Evolutionary conservation across 2,888 invertebrate genomes (phyloP), one percentile per base, ranked within the genome.

Genomic region (Nipponacmea schrenckii): DNA sequence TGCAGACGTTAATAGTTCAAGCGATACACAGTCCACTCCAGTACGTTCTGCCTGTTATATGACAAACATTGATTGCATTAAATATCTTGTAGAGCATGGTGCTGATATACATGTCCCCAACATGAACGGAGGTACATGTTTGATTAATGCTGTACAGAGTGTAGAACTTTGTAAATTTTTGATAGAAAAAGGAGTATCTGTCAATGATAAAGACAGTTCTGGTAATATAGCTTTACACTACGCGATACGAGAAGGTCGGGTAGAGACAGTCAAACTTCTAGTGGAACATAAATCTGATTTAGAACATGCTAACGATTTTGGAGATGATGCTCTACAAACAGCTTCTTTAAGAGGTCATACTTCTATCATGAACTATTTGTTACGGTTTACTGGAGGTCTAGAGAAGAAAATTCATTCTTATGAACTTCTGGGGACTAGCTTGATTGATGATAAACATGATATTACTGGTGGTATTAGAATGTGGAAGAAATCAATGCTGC

Each of bases 11-110:
- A 94, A 96, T 91, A 94, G 95, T 62, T 92, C 93, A 63, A 95
- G 94, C 0, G 96, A 96, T 90, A 93, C 94, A 39, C 95, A 96
- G 75, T 96, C 95, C 14, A 88, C 89, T 0, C 95, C 96, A 14
- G 95, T 96, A 72, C 92, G 96, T 81, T 95, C 95, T 72, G 96
- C 96, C 15, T 96, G 96, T 89, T 96, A 95, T 90, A 95, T 96
- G 96, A 84, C 84, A 46, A 86, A 87, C 77, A 79, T 83, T 8
- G 80, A 83, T 4, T 80, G 85, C 20, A 85, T 85, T 70, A 84
- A 82, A 70, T 86, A 81, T 65, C 79, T 88, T 7, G 85, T 88
- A 4, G 85, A 85, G 26, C 78, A 87, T 69, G 87, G 86, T 14
- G 89, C 89, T 0, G 84, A 90, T 71, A 93, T 95, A 79, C 92